A percentile compares a stretch with the other conserved stretches of the same genome.
These are phyloP conservation scores for Oedothorax gibbosus DNA, from an alignment of 1,140 invertebrate genomes.

Conservation along the genomic window DNA sequence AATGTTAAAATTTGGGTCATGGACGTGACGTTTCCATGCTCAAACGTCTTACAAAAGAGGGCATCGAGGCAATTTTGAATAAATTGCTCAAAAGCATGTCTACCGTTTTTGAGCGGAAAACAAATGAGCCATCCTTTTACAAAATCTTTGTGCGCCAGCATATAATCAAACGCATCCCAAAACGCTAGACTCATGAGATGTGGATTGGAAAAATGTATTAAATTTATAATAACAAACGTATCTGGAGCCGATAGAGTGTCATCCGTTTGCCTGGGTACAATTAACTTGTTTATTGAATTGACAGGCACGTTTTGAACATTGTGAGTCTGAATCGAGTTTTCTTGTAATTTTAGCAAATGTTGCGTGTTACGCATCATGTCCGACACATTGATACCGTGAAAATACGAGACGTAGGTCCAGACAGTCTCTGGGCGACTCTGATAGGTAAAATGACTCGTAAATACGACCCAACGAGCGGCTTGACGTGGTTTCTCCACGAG, in stretches of 20 bases:
- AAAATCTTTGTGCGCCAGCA: not conserved
- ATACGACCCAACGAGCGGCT: not conserved
- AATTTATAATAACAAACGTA: not conserved
- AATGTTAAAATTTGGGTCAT: not conserved
- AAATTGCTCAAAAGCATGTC: not conserved
- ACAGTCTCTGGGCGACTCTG: not conserved
- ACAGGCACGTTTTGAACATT: not conserved
- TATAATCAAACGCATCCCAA: not conserved
- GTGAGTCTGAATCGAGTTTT: not conserved
- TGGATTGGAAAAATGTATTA: not conserved
- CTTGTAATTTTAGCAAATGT: not conserved
- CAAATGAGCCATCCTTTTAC: not conserved
- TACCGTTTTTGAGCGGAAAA: not conserved
- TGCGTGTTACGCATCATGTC: not conserved
- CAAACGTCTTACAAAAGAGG: not conserved
- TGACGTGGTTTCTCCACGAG: not conserved
- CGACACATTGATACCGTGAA: not conserved
- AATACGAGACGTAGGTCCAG: not conserved
- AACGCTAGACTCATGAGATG: not conserved
- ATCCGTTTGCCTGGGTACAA: not conserved
- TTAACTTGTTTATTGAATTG: not conserved
- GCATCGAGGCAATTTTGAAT: not conserved
- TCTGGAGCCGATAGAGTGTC: not conserved
- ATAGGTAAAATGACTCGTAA: constrained; percentile 2
- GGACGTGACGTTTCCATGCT: not conserved